These are phyloP conservation scores for Nycticebus coucang DNA, from an alignment of 2,113 vertebrate genomes.

Conservation along the genomic window DNA sequence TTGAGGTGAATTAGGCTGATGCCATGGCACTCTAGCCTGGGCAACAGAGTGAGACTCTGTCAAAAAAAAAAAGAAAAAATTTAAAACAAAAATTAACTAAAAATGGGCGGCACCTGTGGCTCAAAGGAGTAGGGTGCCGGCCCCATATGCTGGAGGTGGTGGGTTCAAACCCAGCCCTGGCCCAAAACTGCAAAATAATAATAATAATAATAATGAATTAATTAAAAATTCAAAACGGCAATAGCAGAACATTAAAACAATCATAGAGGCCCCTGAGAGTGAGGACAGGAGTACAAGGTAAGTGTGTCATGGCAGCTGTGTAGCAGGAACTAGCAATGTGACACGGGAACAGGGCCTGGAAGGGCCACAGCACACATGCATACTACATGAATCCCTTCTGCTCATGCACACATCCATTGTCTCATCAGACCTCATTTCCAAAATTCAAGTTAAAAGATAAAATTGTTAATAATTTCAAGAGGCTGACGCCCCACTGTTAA, in stretches of 20 bases:
- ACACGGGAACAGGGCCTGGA: not conserved
- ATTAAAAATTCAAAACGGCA: not conserved
- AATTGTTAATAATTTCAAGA: not conserved
- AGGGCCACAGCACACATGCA: fast-evolving
- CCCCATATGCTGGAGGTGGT: no score
- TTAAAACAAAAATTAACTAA: no score
- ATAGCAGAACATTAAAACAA: not conserved
- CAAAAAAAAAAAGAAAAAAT: no score
- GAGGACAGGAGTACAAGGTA: not conserved
- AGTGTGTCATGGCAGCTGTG: not conserved
- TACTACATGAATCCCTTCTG: not conserved
- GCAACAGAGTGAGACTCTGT: no score
- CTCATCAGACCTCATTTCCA: not conserved
- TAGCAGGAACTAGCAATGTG: no score
- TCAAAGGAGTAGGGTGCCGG: no score
- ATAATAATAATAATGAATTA: not conserved
- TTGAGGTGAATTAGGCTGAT: no score
- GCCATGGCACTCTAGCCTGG: no score
- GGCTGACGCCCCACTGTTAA: not conserved
- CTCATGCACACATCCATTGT: not conserved
- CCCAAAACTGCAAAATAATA: no score
- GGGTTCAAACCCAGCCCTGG: no score
- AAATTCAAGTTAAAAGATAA: not conserved
- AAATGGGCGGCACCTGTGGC: no score
- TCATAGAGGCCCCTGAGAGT: not conserved